These are phyloP conservation scores for Congeria kusceri DNA, from an alignment of 2,888 invertebrate species.

Conservation along the genomic window DNA sequence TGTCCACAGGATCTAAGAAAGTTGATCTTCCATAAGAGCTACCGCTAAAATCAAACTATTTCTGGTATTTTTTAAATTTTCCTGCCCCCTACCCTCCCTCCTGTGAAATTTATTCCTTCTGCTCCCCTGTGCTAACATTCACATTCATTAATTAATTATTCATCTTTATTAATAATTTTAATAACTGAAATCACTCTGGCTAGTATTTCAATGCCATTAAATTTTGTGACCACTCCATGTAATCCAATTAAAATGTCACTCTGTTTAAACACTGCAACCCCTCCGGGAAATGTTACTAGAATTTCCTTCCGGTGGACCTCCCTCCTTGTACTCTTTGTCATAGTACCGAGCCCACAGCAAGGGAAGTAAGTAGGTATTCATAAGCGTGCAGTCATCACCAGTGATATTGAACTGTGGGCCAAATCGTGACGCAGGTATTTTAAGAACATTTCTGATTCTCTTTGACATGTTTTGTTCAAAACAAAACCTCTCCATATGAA, in stretches of 20 bases:
- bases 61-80: too few relatives aligned
- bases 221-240: too few relatives aligned
- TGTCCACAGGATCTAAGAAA: too few relatives aligned
- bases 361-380: constrained; percentile 65
- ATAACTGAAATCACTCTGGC: too few relatives aligned
- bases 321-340: constrained; percentile 54
- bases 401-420: constrained; percentile 63
- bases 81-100: too few relatives aligned
- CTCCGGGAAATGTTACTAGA: constrained; percentile 31
- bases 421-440: constrained; percentile 64
- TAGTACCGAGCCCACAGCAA: constrained; percentile 67
- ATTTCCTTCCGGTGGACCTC: constrained; percentile 37
- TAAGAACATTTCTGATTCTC: constrained; percentile 30
- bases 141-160: too few relatives aligned
- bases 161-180: too few relatives aligned
- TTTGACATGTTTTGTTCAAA: constrained; percentile 57
- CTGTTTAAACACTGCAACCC: constrained; percentile 54
- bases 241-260: background rate
- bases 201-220: too few relatives aligned
- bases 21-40: too few relatives aligned
- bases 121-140: too few relatives aligned
- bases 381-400: constrained; percentile 67
- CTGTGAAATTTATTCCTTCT: too few relatives aligned
- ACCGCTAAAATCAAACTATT: too few relatives aligned
- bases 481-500: constrained; percentile 64